These are phyloP conservation scores for Bimastos eiseni DNA, from an alignment of 2,888 invertebrate species.

Conservation along the genomic window DNA sequence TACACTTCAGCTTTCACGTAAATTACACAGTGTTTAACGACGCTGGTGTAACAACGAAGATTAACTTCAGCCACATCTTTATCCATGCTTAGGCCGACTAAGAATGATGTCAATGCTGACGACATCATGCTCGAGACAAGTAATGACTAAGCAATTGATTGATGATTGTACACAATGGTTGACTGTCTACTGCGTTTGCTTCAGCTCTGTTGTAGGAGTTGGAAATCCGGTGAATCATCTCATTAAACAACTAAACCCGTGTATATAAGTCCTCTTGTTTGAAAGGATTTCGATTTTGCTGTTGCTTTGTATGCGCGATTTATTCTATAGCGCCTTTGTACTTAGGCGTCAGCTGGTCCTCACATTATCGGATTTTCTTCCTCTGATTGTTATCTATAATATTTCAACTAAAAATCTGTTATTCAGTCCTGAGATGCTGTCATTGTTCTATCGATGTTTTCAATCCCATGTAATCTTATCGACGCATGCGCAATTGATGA, in stretches of 20 bases:
- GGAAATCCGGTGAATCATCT: background rate
- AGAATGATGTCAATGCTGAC: background rate
- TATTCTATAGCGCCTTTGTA: too few species aligned
- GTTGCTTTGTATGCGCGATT: too few species aligned
- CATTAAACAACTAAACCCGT: background rate
- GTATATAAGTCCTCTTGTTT: too few species aligned
- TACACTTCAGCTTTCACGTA: too few species aligned
- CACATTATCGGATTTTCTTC: too few species aligned
- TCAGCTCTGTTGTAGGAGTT: background rate
- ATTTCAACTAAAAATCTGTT: too few species aligned
- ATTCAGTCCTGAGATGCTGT: background rate
- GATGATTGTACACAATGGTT: background rate
- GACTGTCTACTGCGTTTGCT: background rate
- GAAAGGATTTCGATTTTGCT: too few species aligned
- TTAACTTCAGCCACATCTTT: too few species aligned
- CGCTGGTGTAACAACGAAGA: too few species aligned
- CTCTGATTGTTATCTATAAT: background rate
- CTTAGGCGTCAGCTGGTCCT: too few species aligned
- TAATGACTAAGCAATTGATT: background rate
- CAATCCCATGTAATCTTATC: background rate
- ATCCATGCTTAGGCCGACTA: background rate
- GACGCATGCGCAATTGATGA: background rate
- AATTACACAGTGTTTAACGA: too few species aligned
- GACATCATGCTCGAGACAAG: background rate
- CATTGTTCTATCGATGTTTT: conserved; percentile 4